A percentile compares a stretch with the other conserved stretches of the same genome.
These are phyloP conservation scores for Lathronympha strigana DNA, from an alignment of 2,888 invertebrate species.

Conservation along the genomic window DNA sequence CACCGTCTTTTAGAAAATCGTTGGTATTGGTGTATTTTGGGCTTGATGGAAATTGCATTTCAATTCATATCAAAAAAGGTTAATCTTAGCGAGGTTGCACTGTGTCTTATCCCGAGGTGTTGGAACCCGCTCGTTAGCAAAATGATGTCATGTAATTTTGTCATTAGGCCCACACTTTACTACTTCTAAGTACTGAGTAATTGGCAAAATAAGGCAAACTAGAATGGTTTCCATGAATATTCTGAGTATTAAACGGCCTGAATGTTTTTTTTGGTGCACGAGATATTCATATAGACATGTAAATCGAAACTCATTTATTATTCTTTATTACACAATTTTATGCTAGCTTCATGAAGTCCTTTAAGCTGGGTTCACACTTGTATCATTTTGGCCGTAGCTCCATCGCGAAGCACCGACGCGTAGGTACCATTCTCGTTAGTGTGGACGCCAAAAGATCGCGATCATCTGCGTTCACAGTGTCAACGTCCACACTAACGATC, in stretches of 20 bases:
- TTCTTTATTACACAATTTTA: background rate
- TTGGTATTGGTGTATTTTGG: too few relatives aligned
- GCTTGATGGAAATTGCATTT: too few relatives aligned
- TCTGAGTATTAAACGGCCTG: constrained; percentile 2
- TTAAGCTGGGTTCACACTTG: too few relatives aligned
- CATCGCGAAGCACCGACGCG: too few relatives aligned
- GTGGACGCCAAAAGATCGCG: too few relatives aligned
- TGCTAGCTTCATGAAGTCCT: too few relatives aligned
- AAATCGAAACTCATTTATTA: background rate
- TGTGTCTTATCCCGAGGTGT: constrained; percentile 21
- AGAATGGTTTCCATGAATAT: constrained; percentile 29
- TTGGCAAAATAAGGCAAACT: constrained; percentile 28
- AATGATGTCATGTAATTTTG: constrained; percentile 32
- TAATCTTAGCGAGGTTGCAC: background rate
- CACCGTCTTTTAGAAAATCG: too few relatives aligned
- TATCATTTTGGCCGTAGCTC: too few relatives aligned
- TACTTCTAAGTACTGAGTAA: constrained; percentile 28
- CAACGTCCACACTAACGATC: too few relatives aligned
- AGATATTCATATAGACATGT: constrained; percentile 26
- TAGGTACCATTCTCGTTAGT: too few relatives aligned
- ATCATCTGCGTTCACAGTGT: too few relatives aligned
- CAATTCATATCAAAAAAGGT: too few relatives aligned
- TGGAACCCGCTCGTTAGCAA: constrained; percentile 25
- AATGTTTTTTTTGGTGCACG: constrained; percentile 13
- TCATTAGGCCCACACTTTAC: constrained; percentile 29